phyloP scores from a whole-genome alignment of 1,140 invertebrate genomes.

The Pogonus chalceus region DNA sequence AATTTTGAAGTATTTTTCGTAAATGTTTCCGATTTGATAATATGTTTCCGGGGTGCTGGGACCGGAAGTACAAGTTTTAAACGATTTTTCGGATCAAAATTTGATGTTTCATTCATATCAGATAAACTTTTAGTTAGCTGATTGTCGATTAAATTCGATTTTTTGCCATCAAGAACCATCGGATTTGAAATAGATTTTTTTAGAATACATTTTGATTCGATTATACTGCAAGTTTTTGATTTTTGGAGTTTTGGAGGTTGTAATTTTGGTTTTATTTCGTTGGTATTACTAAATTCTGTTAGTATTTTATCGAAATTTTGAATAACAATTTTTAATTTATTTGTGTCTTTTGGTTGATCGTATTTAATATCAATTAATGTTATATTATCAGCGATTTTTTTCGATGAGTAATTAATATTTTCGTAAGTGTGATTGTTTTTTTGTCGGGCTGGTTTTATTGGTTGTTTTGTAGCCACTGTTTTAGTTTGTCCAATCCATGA shows the following conservation, averaged over 20 bases:
- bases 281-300: slow-evolving; percentile 32
- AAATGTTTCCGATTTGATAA: background rate
- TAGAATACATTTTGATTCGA: slow-evolving; percentile 48
- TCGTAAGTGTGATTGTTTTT: slow-evolving; percentile 31
- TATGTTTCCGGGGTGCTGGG: background rate
- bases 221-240: slow-evolving; percentile 51
- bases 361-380: slow-evolving; percentile 19
- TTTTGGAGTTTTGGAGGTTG: slow-evolving; percentile 44
- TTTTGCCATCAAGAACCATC: background rate
- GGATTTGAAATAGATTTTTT: slow-evolving; percentile 33
- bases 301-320: slow-evolving; percentile 55
- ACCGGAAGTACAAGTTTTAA: background rate
- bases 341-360: slow-evolving; percentile 38
- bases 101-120: background rate
- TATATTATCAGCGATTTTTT: slow-evolving; percentile 16
- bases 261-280: slow-evolving; percentile 27
- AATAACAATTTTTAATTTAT: slow-evolving; percentile 48
- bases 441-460: slow-evolving; percentile 5
- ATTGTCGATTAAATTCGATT: background rate
- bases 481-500: slow-evolving; percentile 23
- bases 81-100: background rate
- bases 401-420: slow-evolving; percentile 36
- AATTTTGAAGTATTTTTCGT: background rate
- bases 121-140: background rate
- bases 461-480: slow-evolving; percentile 10